Percentiles rank a stretch among this genome's conserved stretches.
Conservation (phyloP, 1,140 invertebrate genomes). For the Drosophila pandora region DNA sequence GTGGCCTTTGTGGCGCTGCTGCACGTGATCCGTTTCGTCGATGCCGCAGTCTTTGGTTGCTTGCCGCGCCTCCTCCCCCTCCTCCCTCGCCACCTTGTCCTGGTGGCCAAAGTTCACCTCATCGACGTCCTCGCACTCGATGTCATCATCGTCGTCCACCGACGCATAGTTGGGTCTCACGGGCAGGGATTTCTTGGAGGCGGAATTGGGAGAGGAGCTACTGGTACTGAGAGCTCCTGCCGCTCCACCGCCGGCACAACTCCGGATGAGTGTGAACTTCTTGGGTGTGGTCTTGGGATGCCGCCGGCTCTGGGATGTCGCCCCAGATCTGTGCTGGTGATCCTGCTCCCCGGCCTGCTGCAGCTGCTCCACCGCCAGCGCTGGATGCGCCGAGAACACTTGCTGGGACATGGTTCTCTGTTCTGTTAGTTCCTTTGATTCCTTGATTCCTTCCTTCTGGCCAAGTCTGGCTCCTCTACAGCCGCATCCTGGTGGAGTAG, state of each 20-base stretch:
- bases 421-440: constrained; percentile 1
- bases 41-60: constrained; percentile 74
- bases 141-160: constrained; percentile 73
- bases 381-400: constrained; percentile 81
- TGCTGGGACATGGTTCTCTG: constrained; percentile 61
- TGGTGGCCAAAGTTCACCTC: constrained; percentile 68
- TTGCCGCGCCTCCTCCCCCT: constrained; percentile 17
- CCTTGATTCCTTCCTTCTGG: constrained; percentile 1
- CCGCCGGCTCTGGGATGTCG: constrained; percentile 47
- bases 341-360: constrained; percentile 56
- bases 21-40: constrained; percentile 78
- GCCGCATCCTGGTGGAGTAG: constrained; percentile 59
- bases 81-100: constrained; percentile 6
- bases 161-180: constrained; percentile 69
- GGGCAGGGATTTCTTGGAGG: constrained; percentile 58
- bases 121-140: constrained; percentile 71
- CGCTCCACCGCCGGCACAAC: constrained; percentile 46
- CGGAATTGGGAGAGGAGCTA: constrained; percentile 25
- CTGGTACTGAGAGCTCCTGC: constrained; percentile 11
- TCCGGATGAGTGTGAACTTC: constrained; percentile 64
- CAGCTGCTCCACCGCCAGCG: constrained; percentile 74
- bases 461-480: constrained; percentile 17
- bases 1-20: constrained; percentile 70
- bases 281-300: constrained; percentile 66
- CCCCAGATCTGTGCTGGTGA: constrained; percentile 29